Evolutionary conservation across 1,140 invertebrate species (phyloP), one percentile per base, ranked within the genome.

Genomic region (Arctopsyche grandis): DNA sequence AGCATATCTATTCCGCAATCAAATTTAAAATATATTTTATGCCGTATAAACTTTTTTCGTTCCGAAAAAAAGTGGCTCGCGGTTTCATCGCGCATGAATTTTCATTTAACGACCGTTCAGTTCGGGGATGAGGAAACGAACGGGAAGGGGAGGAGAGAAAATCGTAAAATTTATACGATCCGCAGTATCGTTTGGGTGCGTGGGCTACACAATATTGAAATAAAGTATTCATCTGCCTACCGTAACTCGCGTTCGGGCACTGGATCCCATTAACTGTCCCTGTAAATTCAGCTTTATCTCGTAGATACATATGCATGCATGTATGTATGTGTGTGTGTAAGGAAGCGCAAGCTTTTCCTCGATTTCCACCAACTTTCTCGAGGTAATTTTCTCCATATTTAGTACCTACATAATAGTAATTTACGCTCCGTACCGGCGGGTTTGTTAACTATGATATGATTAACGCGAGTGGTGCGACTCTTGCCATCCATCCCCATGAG

Each of bases 101-200:
- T 66, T 66, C 24, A 66, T 22, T 19, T 66, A 66, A 66, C 63
- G 63, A 66, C 22, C 63, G 22, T 24, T 29, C 63, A 16, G 22
- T 66, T 66, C 22, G 22, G 16, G 16, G 16, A 52, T 52, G 10
- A 29, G 63, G 63, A 66, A 66, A 26, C 12, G 3, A 4, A 4
- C 22, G 63, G 22, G 24, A 12, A 7, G 29, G 29, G 7, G 29
- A 7, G 29, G 63, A 12, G 24, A 26, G 10, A 12, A 66, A 66
- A 66, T 66, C 63, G 24, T 66, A 29, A 66, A 66, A 66, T 66
- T 66, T 66, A 66, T 66, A 26, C 63, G 22, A 29, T 12, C 24
- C 22, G 9, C 19, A 29, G 22, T 22, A 10, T 66, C 19, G 21
- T 12, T 26, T 14, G 63, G 7, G 24, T 29, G 10, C 48, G 10